phyloP scores from a whole-genome alignment of 1,140 invertebrate genomes.

The Macrocentrus cingulum region DNA sequence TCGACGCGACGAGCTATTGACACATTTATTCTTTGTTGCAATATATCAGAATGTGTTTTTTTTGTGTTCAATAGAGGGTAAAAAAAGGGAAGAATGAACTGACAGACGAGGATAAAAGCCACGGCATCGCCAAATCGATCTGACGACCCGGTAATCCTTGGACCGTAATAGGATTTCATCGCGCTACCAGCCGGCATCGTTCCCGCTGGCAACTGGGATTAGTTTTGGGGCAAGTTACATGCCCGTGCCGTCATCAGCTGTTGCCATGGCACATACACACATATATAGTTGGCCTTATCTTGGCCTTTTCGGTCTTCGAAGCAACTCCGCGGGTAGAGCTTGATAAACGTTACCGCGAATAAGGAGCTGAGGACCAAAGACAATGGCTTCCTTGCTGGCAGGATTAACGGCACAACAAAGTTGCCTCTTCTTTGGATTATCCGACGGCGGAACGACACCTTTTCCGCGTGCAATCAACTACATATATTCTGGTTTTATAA shows the following conservation, averaged over 20 bases:
- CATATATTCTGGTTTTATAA: no score
- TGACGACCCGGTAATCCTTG: conserved; percentile 20
- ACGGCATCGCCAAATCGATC: conserved; percentile 10
- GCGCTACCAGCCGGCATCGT: conserved; percentile 21
- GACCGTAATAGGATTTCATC: conserved; percentile 28
- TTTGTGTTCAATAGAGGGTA: neutral
- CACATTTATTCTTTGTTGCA: neutral
- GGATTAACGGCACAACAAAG: conserved; percentile 17
- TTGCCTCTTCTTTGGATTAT: conserved; percentile 5
- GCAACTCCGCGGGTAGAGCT: no score
- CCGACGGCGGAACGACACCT: neutral
- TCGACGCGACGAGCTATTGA: neutral
- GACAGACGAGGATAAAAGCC: neutral
- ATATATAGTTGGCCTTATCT: neutral
- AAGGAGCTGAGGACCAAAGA: conserved; percentile 12
- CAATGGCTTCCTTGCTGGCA: conserved; percentile 4
- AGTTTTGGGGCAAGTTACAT: conserved; percentile 22
- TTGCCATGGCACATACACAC: no score
- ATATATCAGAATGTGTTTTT: neutral
- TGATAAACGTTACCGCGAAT: conserved; percentile 17
- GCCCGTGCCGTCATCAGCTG: neutral
- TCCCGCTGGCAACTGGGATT: conserved; percentile 20
- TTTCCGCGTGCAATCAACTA: no score
- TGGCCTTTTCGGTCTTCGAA: neutral
- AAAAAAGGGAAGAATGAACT: neutral